Evolutionary conservation across 1,140 invertebrate genomes (phyloP).

Genomic region (Sycobia sp.): DNA sequence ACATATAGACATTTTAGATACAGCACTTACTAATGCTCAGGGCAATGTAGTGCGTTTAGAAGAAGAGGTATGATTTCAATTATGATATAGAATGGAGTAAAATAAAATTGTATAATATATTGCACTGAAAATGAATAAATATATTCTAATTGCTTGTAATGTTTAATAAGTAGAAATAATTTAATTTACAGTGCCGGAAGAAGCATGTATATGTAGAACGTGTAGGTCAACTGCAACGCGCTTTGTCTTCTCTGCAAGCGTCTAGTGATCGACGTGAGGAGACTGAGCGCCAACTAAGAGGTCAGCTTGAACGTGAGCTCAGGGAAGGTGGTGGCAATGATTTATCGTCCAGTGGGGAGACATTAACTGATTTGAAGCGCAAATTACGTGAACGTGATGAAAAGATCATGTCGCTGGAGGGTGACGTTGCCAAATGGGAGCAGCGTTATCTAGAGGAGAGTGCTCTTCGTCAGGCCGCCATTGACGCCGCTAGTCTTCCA

Average conservation of each 20-base stretch:
- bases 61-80: constrained; percentile 72
- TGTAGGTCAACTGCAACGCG: constrained; percentile 81
- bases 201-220: constrained; percentile 86
- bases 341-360: constrained; percentile 59
- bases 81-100: neutral
- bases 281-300: constrained; percentile 78
- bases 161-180: constrained; percentile 17
- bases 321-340: constrained; percentile 67
- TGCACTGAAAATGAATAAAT: neutral
- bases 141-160: neutral
- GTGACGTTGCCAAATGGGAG: constrained; percentile 86
- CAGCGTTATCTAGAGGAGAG: constrained; percentile 86
- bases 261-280: constrained; percentile 84
- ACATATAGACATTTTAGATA: constrained; percentile 92
- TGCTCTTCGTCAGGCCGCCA: constrained; percentile 80
- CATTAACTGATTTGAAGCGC: constrained; percentile 70
- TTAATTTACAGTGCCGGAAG: constrained; percentile 70
- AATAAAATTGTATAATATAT: constrained; percentile 1
- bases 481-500: constrained; percentile 82
- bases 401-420: constrained; percentile 80
- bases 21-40: constrained; percentile 88
- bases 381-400: constrained; percentile 77
- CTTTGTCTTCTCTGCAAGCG: constrained; percentile 80
- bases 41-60: constrained; percentile 86
- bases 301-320: constrained; percentile 81